Evolutionary conservation across 2,888 invertebrate species (phyloP).

Genomic region (Sceliomorpha sp.): DNA sequence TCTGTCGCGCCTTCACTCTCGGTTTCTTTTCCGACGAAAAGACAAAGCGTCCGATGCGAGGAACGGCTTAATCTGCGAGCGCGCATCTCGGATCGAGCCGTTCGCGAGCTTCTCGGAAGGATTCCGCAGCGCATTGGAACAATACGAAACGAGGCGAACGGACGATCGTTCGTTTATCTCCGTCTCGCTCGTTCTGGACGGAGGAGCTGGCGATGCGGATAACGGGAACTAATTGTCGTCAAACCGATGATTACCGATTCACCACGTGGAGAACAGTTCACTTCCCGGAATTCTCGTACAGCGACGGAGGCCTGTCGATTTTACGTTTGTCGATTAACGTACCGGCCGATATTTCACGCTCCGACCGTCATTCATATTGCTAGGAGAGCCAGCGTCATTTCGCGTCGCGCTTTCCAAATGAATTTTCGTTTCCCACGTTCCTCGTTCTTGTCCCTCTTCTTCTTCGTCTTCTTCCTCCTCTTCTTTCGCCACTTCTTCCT

Average conservation of each 20-base stretch:
- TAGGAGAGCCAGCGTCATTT: constrained; percentile 33
- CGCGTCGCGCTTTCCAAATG: constrained; percentile 52
- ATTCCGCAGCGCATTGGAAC: constrained; percentile 17
- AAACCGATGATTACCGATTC: constrained; percentile 54
- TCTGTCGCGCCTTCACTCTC: constrained; percentile 28
- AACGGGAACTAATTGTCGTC: constrained; percentile 54
- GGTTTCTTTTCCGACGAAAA: constrained; percentile 22
- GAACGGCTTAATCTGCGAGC: constrained; percentile 47
- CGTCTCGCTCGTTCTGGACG: too few species aligned
- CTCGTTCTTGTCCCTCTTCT: constrained; percentile 3
- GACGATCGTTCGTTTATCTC: too few species aligned
- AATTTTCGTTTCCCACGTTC: constrained; percentile 1
- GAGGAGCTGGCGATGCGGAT: constrained; percentile 8
- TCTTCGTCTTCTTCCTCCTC: constrained; percentile 3
- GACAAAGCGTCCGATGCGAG: constrained; percentile 34
- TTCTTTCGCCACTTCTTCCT: too few species aligned
- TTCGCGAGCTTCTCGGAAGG: constrained; percentile 41
- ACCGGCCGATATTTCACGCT: constrained; percentile 18
- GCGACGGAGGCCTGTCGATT: neutral
- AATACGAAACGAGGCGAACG: constrained; percentile 12
- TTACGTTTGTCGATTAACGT: constrained; percentile 16
- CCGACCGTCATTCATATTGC: constrained; percentile 49
- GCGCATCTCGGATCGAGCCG: constrained; percentile 21
- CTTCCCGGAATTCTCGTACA: constrained; percentile 41
- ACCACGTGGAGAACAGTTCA: constrained; percentile 40